A percentile compares a stretch with the other conserved stretches of the same genome.
phyloP scores from a whole-genome alignment of 2,113 vertebrate genomes.

The Heloderma charlesbogerti region DNA sequence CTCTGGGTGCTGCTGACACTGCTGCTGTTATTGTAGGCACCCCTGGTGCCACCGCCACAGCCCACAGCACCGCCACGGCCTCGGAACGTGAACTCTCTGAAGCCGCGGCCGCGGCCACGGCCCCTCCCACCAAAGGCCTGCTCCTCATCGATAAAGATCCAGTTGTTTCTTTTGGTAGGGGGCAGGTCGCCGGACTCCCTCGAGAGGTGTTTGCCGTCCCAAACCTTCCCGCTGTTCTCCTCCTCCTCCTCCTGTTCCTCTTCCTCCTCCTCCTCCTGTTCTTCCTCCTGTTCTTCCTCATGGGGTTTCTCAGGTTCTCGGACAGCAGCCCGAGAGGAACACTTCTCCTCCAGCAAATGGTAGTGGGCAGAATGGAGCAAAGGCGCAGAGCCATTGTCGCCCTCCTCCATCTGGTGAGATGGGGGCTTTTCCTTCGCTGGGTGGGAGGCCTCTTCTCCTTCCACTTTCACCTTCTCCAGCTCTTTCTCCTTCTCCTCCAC shows the following conservation, averaged over 20 bases:
- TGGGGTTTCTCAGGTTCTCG: constrained; percentile 78
- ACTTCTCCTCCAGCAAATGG: constrained; percentile 77
- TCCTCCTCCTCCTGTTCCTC: constrained; percentile 78
- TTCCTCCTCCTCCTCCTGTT: constrained; percentile 77
- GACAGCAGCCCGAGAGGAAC: constrained; percentile 47
- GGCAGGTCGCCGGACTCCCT: constrained; percentile 82
- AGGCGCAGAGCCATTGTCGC: constrained; percentile 77
- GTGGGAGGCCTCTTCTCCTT: constrained; percentile 80
- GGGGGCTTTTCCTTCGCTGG: constrained; percentile 80
- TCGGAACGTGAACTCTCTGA: constrained; percentile 90
- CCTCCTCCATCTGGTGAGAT: constrained; percentile 68
- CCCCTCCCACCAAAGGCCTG: constrained; percentile 92
- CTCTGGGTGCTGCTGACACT: constrained; percentile 79
- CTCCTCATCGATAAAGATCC: constrained; percentile 98
- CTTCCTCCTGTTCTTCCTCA: constrained; percentile 80
- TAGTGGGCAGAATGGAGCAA: constrained; percentile 67
- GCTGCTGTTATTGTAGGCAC: constrained; percentile 60
- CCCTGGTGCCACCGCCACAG: constrained; percentile 22
- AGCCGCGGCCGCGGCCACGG: constrained; percentile 87
- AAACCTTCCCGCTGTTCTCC: constrained; percentile 79
- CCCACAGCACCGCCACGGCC: constrained; percentile 76
- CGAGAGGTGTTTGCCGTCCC: constrained; percentile 79
- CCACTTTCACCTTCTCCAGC: constrained; percentile 87
- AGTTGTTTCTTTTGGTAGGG: constrained; percentile 90
- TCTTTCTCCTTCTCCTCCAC: constrained; percentile 98